These are phyloP conservation scores for Melanaphis sacchari DNA, from an alignment of 1,140 invertebrate species.

Conservation along the genomic window DNA sequence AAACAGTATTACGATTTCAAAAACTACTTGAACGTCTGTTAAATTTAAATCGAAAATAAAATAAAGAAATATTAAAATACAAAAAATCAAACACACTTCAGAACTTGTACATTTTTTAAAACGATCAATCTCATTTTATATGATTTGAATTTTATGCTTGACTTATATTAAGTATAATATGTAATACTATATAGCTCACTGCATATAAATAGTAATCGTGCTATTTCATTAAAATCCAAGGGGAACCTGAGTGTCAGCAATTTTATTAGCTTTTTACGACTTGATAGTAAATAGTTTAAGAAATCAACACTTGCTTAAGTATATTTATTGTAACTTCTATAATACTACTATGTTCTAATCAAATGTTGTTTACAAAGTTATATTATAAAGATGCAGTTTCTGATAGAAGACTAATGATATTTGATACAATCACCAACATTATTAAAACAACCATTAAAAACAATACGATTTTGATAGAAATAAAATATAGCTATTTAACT, in stretches of 20 bases:
- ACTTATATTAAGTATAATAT: not conserved
- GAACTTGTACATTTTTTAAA: not conserved
- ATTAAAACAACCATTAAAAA: not conserved
- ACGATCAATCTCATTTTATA: constrained; percentile 11
- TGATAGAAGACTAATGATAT: not conserved
- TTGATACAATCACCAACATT: not conserved
- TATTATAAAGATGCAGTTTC: not conserved
- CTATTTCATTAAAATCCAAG: not conserved
- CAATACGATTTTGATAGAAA: not conserved
- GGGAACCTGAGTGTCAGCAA: not conserved
- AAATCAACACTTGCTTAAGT: constrained; percentile 1
- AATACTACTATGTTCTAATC: not conserved
- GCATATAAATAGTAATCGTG: not conserved
- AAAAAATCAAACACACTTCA: not conserved
- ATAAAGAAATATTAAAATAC: not conserved
- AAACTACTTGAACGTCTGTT: not conserved
- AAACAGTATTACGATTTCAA: not conserved
- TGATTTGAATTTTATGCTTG: not conserved
- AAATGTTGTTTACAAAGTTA: not conserved
- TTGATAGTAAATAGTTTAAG: not conserved
- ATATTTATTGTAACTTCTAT: not conserved
- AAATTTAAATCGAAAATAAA: not conserved
- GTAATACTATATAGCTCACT: not conserved
- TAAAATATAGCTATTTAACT: not conserved
- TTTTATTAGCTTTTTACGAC: constrained; percentile 38